Conservation (phyloP, 1,140 invertebrate genomes). For the Chelonus insularis region DNA sequence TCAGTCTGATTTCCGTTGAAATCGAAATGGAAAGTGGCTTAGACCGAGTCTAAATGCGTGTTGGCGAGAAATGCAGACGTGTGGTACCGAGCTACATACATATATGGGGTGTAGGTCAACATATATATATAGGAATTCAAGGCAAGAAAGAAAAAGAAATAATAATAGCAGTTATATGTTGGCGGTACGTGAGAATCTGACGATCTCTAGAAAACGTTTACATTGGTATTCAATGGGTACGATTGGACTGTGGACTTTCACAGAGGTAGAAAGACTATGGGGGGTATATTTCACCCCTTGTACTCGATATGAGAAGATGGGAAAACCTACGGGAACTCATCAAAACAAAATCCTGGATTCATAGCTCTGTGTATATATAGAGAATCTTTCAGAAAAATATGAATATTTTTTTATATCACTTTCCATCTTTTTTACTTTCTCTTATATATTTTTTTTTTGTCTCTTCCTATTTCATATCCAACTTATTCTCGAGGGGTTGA, state of each 20-base stretch:
- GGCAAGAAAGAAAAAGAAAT: constrained; percentile 10
- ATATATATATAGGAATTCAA: constrained; percentile 7
- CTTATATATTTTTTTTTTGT: neutral
- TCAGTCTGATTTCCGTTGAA: neutral
- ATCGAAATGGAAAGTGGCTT: constrained; percentile 16
- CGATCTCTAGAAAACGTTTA: constrained; percentile 37
- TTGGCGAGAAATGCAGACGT: neutral
- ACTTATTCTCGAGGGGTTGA: no score
- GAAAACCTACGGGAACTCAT: no score
- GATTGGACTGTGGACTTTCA: constrained; percentile 45
- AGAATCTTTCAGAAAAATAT: no score
- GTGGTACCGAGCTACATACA: neutral
- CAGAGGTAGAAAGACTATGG: no score
- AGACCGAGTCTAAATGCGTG: neutral
- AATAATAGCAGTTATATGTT: constrained; percentile 18
- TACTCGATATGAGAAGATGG: no score
- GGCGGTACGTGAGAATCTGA: constrained; percentile 34
- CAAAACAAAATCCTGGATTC: no score
- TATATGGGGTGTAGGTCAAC: neutral
- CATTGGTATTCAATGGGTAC: constrained; percentile 49
- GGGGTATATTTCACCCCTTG: no score
- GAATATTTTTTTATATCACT: no score
- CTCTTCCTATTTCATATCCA: neutral
- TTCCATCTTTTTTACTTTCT: no score
- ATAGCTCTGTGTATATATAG: no score